Conservation (phyloP, 2,888 invertebrate genomes). For the Parapristionchus giblindavisi region DNA sequence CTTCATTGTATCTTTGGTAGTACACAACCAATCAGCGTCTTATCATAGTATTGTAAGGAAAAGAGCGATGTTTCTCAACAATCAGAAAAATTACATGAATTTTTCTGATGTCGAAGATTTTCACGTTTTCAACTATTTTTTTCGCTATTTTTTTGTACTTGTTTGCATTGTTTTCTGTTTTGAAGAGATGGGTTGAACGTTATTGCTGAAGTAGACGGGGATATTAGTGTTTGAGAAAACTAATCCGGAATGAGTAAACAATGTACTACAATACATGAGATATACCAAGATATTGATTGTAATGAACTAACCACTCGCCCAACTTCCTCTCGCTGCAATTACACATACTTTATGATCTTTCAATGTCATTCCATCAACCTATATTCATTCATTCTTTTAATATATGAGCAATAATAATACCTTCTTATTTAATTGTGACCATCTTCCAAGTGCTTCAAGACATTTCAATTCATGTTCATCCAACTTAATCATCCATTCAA, state of each 20-base stretch:
- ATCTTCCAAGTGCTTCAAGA: conserved; percentile 95
- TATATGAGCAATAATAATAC: conserved; percentile 32
- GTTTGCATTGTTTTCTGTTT: conserved; percentile 54
- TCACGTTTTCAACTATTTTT: not conserved
- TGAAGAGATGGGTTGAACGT: no score
- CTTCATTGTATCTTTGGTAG: no score
- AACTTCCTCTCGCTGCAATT: conserved; percentile 89
- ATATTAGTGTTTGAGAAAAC: no score
- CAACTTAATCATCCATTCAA: conserved; percentile 74
- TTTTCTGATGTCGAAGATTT: no score
- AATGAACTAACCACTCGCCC: conserved; percentile 81
- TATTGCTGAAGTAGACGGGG: no score
- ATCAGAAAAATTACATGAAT: no score
- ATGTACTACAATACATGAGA: no score
- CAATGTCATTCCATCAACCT: not conserved
- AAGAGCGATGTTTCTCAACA: no score
- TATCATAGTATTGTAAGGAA: no score
- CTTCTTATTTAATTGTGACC: conserved; percentile 74
- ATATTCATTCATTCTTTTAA: not conserved
- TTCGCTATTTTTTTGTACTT: not conserved
- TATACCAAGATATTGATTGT: no score
- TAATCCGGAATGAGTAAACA: no score
- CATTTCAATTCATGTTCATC: conserved; percentile 91
- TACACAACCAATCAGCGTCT: no score
- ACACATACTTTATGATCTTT: conserved; percentile 78